phyloP scores from a whole-genome alignment of 2,113 vertebrate species.

The Perccottus glenii region DNA sequence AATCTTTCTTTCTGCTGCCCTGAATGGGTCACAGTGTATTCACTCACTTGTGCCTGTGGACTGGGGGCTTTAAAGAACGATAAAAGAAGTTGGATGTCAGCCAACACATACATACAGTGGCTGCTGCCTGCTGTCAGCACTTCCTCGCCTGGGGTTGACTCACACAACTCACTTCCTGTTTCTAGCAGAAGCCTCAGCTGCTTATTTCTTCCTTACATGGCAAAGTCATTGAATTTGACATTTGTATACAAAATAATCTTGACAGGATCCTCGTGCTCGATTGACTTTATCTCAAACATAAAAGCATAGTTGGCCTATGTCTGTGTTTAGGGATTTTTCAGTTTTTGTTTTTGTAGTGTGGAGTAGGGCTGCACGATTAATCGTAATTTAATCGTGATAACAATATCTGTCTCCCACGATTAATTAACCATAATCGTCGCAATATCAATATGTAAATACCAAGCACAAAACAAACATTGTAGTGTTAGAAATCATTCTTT shows the following conservation, averaged over 20 bases:
- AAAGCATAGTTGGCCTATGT: too few species aligned
- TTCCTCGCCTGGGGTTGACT: slow-evolving; percentile 65
- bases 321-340: too few species aligned
- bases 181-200: slow-evolving; percentile 45
- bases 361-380: too few species aligned
- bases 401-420: too few species aligned
- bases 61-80: slow-evolving; percentile 10
- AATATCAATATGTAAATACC: too few species aligned
- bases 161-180: slow-evolving; percentile 75
- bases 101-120: slow-evolving; percentile 32
- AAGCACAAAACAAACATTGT: too few species aligned
- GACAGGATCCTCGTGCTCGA: slow-evolving; percentile 6
- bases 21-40: not conserved
- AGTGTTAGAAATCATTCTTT: too few species aligned
- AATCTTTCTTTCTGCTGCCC: not conserved
- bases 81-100: slow-evolving; percentile 14
- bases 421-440: too few species aligned
- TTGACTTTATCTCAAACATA: not conserved
- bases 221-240: slow-evolving; percentile 23
- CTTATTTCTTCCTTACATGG: slow-evolving; percentile 78
- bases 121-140: slow-evolving; percentile 54
- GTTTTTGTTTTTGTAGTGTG: too few species aligned
- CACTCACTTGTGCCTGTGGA: not conserved
- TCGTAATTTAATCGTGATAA: too few species aligned
- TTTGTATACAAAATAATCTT: not conserved